phyloP scores from a whole-genome alignment of 2,797 vertebrate genomes.

The Sebastes dallii region DNA sequence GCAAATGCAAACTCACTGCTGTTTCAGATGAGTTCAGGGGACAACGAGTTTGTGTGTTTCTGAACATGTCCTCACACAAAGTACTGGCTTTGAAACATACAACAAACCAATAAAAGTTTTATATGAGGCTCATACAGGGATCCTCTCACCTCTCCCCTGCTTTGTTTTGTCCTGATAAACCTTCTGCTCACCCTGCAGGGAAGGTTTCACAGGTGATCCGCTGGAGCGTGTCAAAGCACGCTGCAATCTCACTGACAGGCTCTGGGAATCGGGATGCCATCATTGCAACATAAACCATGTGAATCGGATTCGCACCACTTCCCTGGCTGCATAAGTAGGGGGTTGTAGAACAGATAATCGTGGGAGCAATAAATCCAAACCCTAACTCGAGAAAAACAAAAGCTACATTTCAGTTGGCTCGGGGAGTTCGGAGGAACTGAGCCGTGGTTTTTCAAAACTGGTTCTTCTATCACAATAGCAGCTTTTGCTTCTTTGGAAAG shows the following conservation, averaged over 20 bases:
- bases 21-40: background rate
- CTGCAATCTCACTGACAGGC: background rate
- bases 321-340: background rate
- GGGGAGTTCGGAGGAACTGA: background rate
- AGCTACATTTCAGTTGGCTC: background rate
- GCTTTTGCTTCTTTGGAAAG: background rate
- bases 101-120: constrained; percentile 19
- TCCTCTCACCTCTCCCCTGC: background rate
- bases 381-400: background rate
- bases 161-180: constrained; percentile 34
- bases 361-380: constrained; percentile 21
- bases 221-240: constrained; percentile 59
- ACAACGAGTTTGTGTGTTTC: background rate
- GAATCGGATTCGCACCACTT: constrained; percentile 34
- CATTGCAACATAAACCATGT: constrained; percentile 25
- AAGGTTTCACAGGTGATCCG: constrained; percentile 41
- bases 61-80: background rate
- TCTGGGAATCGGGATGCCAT: constrained; percentile 33
- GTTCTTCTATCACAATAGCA: constrained; percentile 36
- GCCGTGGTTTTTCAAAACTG: constrained; percentile 10
- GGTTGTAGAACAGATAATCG: constrained; percentile 6
- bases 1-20: background rate
- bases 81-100: background rate
- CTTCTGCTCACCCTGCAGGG: constrained; percentile 47
- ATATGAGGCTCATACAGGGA: background rate